phyloP scores from a whole-genome alignment of 2,113 vertebrate genomes.

The Manacus vitellinus region DNA sequence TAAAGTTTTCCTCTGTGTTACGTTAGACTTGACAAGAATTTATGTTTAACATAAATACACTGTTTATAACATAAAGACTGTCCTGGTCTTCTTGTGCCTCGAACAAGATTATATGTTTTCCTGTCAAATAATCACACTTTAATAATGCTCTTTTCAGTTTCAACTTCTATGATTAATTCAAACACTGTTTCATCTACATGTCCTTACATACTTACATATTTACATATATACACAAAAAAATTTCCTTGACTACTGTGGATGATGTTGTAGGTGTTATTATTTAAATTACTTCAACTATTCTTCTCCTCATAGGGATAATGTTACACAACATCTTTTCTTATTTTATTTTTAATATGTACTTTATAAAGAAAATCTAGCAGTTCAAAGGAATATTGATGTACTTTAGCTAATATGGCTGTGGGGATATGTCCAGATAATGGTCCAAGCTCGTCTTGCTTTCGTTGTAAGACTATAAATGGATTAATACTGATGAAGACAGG shows the following conservation, averaged over 20 bases:
- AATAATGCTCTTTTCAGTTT: background rate
- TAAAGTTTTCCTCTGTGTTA: background rate
- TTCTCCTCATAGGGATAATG: background rate
- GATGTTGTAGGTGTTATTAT: background rate
- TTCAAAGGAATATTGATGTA: background rate
- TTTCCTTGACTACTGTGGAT: background rate
- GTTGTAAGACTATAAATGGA: background rate
- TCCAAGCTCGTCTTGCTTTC: background rate
- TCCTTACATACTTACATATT: background rate
- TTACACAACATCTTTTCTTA: background rate
- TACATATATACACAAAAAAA: background rate
- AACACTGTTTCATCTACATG: background rate
- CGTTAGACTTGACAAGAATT: background rate
- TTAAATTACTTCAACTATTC: background rate
- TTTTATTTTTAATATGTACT: background rate
- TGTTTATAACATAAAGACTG: too few relatives aligned
- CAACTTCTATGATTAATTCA: background rate
- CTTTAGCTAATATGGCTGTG: background rate
- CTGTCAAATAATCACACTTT: fast-evolving
- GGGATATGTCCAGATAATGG: background rate
- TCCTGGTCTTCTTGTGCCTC: background rate
- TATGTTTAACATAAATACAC: background rate
- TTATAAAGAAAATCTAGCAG: background rate
- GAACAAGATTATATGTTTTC: background rate
- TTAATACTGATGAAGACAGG: background rate